Conservation (phyloP, 2,888 invertebrate species). For the Aelia acuminata region DNA sequence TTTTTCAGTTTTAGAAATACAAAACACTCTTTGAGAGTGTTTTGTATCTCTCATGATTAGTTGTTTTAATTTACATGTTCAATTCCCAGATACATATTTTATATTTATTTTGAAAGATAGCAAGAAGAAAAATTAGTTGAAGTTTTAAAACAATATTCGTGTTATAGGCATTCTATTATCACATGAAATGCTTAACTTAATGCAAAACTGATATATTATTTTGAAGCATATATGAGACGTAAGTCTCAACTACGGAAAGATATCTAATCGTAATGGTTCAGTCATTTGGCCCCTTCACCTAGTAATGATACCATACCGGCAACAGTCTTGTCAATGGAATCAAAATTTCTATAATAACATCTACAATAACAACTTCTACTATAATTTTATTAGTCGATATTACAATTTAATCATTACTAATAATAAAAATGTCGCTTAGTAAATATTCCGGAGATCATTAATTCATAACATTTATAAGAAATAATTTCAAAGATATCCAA, state of each 20-base stretch:
- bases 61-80: no score
- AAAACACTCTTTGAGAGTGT: no score
- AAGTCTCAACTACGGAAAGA: background rate
- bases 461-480: background rate
- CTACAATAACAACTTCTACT: background rate
- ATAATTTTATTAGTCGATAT: background rate
- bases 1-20: no score
- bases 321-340: background rate
- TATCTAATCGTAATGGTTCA: background rate
- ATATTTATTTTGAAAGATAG: no score
- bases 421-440: background rate
- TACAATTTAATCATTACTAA: background rate
- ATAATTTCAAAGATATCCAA: background rate
- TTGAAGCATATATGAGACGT: no score
- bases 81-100: no score
- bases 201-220: no score
- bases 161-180: no score
- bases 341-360: background rate
- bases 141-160: no score
- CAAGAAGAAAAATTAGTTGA: no score
- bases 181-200: no score
- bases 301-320: background rate
- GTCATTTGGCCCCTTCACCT: background rate
- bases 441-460: background rate
- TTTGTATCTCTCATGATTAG: no score